These are phyloP conservation scores for Xiphophorus birchmanni DNA, from an alignment of 2,797 vertebrate species.

Conservation along the genomic window DNA sequence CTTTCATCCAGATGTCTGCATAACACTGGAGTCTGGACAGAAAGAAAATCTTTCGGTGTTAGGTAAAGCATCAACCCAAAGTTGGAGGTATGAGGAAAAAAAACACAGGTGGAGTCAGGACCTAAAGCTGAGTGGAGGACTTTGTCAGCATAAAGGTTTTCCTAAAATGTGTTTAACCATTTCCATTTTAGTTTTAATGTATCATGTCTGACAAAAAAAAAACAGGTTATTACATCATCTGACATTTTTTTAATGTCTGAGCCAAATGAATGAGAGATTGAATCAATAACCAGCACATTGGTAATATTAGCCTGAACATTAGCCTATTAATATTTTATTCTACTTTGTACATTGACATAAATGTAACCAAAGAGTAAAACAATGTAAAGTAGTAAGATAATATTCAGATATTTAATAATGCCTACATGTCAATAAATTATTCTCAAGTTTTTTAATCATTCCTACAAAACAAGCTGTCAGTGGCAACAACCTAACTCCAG, in stretches of 20 bases:
- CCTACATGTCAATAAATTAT: not conserved
- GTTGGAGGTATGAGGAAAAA: not conserved
- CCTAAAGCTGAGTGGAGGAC: not conserved
- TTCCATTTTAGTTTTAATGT: not conserved
- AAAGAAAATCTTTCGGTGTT: not conserved
- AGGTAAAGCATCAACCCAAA: not conserved
- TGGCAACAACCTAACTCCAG: conserved; percentile 44
- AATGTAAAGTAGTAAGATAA: not conserved
- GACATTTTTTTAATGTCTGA: not conserved
- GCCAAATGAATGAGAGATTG: not conserved
- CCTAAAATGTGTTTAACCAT: not conserved
- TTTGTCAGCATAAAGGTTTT: not conserved
- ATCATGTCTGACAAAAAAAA: not conserved
- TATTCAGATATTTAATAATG: not conserved
- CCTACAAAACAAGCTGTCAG: conserved; percentile 9
- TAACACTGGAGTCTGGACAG: not conserved
- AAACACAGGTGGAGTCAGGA: not conserved
- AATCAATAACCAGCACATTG: not conserved
- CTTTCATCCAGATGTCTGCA: not conserved
- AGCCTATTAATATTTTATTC: not conserved
- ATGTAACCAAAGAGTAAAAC: not conserved
- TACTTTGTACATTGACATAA: not conserved
- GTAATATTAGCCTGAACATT: not conserved
- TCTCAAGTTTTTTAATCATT: not conserved
- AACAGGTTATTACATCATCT: too few species aligned